These are phyloP conservation scores for Drosophila suboccidentalis DNA, from an alignment of 2,888 invertebrate species.

Conservation along the genomic window DNA sequence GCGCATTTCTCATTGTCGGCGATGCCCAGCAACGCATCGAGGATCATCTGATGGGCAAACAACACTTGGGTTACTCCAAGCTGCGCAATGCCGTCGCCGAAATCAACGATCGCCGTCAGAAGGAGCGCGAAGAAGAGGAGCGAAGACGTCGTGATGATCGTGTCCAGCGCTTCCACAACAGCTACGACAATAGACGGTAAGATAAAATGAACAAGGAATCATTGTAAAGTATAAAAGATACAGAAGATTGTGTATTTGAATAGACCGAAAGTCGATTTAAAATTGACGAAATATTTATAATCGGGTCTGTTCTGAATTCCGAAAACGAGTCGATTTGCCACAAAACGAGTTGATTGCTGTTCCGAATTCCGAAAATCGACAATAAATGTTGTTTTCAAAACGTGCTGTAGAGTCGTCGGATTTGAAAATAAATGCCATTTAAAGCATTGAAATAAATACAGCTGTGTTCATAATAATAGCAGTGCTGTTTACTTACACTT, in stretches of 20 bases:
- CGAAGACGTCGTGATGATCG: constrained; percentile 83
- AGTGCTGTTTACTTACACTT: too few relatives aligned
- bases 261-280: neutral
- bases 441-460: too few relatives aligned
- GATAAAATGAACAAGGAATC: neutral
- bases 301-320: too few relatives aligned
- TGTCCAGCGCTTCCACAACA: constrained; percentile 63
- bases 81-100: constrained; percentile 90
- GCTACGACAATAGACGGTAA: constrained; percentile 74
- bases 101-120: constrained; percentile 88
- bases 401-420: too few relatives aligned
- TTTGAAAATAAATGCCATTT: too few relatives aligned
- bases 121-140: constrained; percentile 88
- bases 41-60: constrained; percentile 99
- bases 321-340: too few relatives aligned
- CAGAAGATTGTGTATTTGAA: neutral
- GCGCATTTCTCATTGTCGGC: constrained; percentile 99
- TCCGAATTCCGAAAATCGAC: too few relatives aligned
- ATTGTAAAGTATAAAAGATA: neutral
- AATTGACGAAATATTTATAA: too few relatives aligned
- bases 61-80: constrained; percentile 95
- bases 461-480: too few relatives aligned
- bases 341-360: too few relatives aligned
- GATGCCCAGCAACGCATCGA: constrained; percentile 99
- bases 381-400: too few relatives aligned